Evolutionary conservation across 2,113 vertebrate species (phyloP), one percentile per base, ranked within the genome.

Genomic region (Pelmatolapia mariae): DNA sequence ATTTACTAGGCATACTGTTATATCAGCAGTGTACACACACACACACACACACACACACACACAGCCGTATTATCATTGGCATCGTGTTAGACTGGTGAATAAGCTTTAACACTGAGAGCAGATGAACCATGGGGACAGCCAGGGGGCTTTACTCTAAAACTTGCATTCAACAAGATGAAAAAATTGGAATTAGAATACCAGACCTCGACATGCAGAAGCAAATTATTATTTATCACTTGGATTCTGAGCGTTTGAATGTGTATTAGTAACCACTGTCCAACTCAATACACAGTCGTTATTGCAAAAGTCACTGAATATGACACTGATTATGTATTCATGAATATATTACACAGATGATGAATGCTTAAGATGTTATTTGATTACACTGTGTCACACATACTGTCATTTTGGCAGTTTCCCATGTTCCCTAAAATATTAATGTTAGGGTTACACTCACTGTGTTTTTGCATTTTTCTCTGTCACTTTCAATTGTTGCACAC

Each of bases 401-500:
- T 86, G 68, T 84, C 80, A 63, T 84, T 82, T 85, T 54, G 22
- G 78, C 40, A 24, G 26, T 78, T 29, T 86, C 8, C 33, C 26
- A n/a, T 61, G 26, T 81, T 87, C 52, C 54, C 31, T 86, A 63
- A 90, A 91, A 66, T 84, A 78, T 82, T 52, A 82, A 90, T 87
- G 45, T 73, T 66, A 38, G 31, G 81, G 57, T 83, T 80, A 40
- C 80, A 89, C n/a, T n/a, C 19, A 18, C 47, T 82, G 12, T 52
- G 13, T 82, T 85, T 85, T 82, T 85, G 50, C 54, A 78, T 89
- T 91, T 91, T 57, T 71, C 63, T 54, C 76, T 29, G 82, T 87
- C 56, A 47, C 83, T 81, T 90, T 71, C 92, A 86, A 54, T 86
- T 87, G 89, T 92, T 87, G 81, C 84, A 85, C 63, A 82, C 29